A percentile compares a stretch with the other conserved stretches of the same genome.
Evolutionary conservation across 2,113 vertebrate species (phyloP).

Genomic region (Balaenoptera acutorostrata): DNA sequence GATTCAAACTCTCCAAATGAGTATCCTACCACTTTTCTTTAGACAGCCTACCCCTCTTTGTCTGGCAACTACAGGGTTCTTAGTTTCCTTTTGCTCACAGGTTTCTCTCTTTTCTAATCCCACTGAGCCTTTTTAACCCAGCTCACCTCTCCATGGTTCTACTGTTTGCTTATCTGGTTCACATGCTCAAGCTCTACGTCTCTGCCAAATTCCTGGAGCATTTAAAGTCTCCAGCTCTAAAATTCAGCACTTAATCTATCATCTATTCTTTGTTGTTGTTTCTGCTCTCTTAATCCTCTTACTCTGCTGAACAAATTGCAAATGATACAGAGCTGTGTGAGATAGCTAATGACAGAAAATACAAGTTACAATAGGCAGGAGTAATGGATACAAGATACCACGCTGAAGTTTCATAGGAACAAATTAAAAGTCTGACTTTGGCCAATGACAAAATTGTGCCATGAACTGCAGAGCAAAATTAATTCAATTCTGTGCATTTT

Average conservation of each 20-base stretch:
- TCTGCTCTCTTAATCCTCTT: slow-evolving; percentile 42
- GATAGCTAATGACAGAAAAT: slow-evolving; percentile 7
- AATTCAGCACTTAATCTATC: neutral
- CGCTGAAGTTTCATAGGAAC: neutral
- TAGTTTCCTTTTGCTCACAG: neutral
- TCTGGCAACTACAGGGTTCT: neutral
- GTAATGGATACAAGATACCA: neutral
- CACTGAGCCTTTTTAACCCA: neutral
- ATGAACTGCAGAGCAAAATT: neutral
- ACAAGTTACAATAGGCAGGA: neutral
- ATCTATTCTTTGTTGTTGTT: neutral
- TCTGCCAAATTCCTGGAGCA: neutral
- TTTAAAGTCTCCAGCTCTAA: neutral
- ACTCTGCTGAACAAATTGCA: slow-evolving; percentile 16
- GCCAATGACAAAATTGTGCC: neutral
- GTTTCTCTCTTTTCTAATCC: neutral
- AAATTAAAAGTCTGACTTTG: neutral
- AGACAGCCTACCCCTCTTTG: neutral
- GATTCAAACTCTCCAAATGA: neutral
- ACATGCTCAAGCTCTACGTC: neutral
- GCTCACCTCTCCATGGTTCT: neutral
- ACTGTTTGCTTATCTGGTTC: neutral
- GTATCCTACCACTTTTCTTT: neutral
- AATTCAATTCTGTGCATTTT: neutral
- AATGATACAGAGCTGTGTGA: neutral